These are phyloP conservation scores for Lepus timidus DNA, from an alignment of 2,113 vertebrate species.

Conservation along the genomic window DNA sequence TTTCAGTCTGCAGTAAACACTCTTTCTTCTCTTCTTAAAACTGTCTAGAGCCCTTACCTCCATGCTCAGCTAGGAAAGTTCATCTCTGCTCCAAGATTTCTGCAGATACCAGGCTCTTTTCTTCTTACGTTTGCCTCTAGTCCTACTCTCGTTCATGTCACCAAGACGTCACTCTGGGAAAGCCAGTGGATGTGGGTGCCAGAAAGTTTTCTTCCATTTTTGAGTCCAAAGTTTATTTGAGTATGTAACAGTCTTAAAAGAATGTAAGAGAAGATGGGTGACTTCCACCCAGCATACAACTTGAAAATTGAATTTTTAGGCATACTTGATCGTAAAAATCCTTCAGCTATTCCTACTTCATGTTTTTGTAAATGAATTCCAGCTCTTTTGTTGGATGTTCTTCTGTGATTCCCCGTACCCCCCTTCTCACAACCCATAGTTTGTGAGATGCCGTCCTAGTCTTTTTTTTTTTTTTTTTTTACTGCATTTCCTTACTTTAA, in stretches of 20 bases:
- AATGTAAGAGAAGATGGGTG: not conserved
- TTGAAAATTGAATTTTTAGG: constrained; percentile 14
- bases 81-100: not conserved
- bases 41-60: not conserved
- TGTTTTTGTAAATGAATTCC: not conserved
- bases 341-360: not conserved
- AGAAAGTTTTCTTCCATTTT: not conserved
- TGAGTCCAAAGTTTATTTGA: not conserved
- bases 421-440: not conserved
- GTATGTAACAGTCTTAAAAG: not conserved
- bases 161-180: not conserved
- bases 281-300: not conserved
- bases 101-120: not conserved
- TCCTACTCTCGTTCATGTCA: not conserved
- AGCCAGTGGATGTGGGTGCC: not conserved
- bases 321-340: not conserved
- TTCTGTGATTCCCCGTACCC: not conserved
- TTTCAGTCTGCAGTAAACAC: not conserved
- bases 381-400: not conserved
- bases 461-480: not conserved
- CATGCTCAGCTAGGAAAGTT: not conserved
- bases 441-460: not conserved
- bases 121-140: not conserved
- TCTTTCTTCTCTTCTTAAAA: not conserved
- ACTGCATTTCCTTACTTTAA: not conserved